Evolutionary conservation across 2,888 invertebrate genomes (phyloP).

Genomic region (Zeuzera pyrina): DNA sequence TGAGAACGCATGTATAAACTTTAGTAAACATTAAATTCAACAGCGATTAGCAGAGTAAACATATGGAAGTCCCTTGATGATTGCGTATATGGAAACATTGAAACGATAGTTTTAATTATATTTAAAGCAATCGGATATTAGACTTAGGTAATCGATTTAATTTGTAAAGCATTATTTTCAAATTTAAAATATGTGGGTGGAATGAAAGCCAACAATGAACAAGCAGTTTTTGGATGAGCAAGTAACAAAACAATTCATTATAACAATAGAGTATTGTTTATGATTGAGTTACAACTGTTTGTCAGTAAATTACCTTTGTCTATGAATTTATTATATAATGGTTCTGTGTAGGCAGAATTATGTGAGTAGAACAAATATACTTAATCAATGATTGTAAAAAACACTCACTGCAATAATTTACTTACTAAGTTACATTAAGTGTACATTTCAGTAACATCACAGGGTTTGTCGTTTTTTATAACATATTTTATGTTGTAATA

Average conservation of each 20-base stretch:
- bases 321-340: constrained; percentile 19
- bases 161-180: constrained; percentile 19
- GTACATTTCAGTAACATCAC: too few species aligned
- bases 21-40: constrained; percentile 8
- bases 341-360: too few species aligned
- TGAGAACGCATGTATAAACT: constrained; percentile 13
- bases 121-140: too few species aligned
- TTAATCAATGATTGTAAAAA: too few species aligned
- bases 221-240: constrained; percentile 42
- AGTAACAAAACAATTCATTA: constrained; percentile 56
- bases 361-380: too few species aligned
- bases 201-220: constrained; percentile 52
- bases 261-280: constrained; percentile 62
- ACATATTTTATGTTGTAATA: too few species aligned
- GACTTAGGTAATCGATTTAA: constrained; percentile 6
- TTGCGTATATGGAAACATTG: neutral
- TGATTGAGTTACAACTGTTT: constrained; percentile 42
- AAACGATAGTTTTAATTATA: too few species aligned
- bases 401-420: too few species aligned
- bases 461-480: too few species aligned
- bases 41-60: constrained; percentile 1
- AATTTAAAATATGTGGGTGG: constrained; percentile 50
- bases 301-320: constrained; percentile 44
- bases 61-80: neutral
- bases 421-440: too few species aligned